Evolutionary conservation across 2,113 vertebrate species (phyloP).

Genomic region (Cinclus mexicanus): DNA sequence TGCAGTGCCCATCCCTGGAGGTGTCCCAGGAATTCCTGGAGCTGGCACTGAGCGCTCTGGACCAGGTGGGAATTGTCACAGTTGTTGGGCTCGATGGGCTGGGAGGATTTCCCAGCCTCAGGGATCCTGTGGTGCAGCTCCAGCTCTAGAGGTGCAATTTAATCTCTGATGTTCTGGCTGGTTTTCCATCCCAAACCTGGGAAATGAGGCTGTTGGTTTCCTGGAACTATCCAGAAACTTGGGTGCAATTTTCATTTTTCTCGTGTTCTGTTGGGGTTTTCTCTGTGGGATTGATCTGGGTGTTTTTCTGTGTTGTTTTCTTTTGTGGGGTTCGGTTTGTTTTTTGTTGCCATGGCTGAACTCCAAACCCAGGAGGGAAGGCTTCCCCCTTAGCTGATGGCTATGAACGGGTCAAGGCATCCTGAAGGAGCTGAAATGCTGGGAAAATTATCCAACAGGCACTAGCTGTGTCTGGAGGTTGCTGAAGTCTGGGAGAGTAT

Average conservation of each 20-base stretch:
- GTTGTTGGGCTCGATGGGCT: fast-evolving
- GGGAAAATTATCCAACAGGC: background rate
- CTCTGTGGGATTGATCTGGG: background rate
- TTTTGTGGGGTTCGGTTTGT: background rate
- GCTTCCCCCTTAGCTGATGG: background rate
- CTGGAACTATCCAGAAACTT: background rate
- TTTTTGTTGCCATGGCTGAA: fast-evolving
- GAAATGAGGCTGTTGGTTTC: background rate
- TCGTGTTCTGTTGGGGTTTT: background rate
- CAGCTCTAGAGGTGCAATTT: background rate
- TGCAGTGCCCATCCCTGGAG: background rate
- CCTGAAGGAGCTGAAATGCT: background rate
- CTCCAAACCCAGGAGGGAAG: too few species aligned
- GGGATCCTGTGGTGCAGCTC: background rate
- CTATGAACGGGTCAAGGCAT: background rate
- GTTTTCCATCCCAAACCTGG: background rate
- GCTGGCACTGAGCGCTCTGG: background rate
- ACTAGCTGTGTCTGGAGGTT: fast-evolving
- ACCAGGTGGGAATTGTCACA: background rate
- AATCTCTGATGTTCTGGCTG: background rate
- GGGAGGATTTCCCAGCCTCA: background rate
- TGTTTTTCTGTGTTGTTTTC: background rate
- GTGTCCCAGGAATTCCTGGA: background rate
- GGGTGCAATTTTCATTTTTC: background rate
- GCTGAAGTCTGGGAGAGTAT: background rate